Base-by-base conservation (phyloP, 2,888 invertebrate species). In the Imbricaverruca yamaguchii region DNA sequence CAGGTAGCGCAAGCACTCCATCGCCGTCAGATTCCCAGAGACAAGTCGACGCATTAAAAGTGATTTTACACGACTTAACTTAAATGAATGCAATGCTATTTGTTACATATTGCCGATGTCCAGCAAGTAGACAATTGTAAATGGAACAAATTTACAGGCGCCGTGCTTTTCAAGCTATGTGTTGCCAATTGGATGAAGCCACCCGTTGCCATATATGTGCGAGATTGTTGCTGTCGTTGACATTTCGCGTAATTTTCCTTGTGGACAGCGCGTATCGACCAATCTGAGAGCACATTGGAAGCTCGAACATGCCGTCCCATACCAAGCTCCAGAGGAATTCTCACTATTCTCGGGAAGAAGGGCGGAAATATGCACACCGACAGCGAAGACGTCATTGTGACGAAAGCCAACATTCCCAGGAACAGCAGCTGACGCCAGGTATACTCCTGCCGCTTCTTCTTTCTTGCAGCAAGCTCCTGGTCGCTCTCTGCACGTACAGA, bases 301-400 rank as follows among this genome's bases (percentile, higher is more conserved):
- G 18, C 11, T 15, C 65, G 18, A 67, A 67, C 59, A 11, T 7
- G 11, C 65, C 23, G 65, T 9, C 4, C n/a, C 15, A n/a, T 59
- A 2, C 1, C 59, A 56, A n/a, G 21, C 15, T 67, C 39, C 39
- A 39, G 39, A 3, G 39, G 39, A 39, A 67, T 67, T 15, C 84
- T 83, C 81, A 85, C 85, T 67, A 85, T 81, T 81, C 80, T 82
- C 12, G 85, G 85, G 82, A 84, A 85, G 82, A 85, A 85, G 18
- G 85, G 85, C 25, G 85, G 85, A 80, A 85, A 85, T 69, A 85
- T 83, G 69, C 85, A 85, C 25, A 85, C 84, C 18, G 85, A 83
- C 74, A 85, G 83, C 21, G 84, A 83, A 12, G 84, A 83, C 8
- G 84, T 83, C 39, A 85, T 82, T 10, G 85, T 84, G 57, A 83